Percentiles rank a stretch among this genome's conserved stretches.
phyloP scores from a whole-genome alignment of 2,113 vertebrate species.

The Mola mola region DNA sequence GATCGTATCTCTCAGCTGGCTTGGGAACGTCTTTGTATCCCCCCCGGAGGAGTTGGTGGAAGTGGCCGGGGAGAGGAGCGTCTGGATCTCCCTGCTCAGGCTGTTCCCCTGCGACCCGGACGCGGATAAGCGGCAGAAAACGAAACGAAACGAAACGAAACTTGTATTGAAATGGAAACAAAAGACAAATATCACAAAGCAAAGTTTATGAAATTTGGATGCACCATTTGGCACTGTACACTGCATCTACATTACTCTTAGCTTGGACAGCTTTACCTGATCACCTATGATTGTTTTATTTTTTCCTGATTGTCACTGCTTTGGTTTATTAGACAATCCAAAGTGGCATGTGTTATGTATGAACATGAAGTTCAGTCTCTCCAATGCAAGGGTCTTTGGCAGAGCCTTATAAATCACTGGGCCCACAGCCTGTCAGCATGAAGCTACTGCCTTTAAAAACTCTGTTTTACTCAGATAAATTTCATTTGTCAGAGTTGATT shows the following conservation, averaged over 20 bases:
- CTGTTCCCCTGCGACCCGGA: no score
- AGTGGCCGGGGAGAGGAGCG: no score
- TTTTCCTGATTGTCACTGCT: conserved; percentile 53
- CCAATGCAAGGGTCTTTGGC: conserved; percentile 48
- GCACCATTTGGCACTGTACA: no score
- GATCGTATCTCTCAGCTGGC: no score
- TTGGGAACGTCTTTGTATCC: no score
- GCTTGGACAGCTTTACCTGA: conserved; percentile 51
- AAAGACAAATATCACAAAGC: no score
- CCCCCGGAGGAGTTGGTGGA: no score
- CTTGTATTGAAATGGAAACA: no score
- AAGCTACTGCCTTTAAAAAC: conserved; percentile 75
- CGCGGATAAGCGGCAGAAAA: no score
- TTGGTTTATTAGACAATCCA: conserved; percentile 67
- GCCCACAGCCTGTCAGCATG: conserved; percentile 75
- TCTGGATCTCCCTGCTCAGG: no score
- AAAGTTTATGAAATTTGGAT: no score
- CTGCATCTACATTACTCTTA: conserved; percentile 1
- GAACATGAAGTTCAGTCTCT: conserved; percentile 62
- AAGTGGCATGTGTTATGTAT: conserved; percentile 64
- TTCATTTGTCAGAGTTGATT: conserved; percentile 83
- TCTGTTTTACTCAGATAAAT: conserved; percentile 82
- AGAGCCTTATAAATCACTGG: conserved; percentile 81
- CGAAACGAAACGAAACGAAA: no score
- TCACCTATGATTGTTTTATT: conserved; percentile 44